Evolutionary conservation across 2,888 invertebrate genomes (phyloP), one percentile per base, ranked within the genome.

Genomic region (Electrophaes corylata): DNA sequence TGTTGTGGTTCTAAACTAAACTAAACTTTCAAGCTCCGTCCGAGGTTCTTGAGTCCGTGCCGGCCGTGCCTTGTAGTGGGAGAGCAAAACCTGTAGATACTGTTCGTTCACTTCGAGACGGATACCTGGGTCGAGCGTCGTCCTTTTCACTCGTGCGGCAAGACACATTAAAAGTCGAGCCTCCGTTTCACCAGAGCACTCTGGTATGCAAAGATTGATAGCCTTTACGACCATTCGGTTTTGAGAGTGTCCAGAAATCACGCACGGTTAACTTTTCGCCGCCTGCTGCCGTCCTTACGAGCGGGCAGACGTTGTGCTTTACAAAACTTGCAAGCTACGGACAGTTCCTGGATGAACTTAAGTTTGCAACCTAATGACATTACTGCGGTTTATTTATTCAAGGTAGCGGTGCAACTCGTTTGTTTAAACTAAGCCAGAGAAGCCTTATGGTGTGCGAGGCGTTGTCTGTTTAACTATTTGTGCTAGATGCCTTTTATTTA

Each of bases 131-230:
- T 69, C 61, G 63, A 61, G 56, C 75, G 84, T 71, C 69, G 87
- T 91, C 91, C 84, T 86, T 89, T 84, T 91, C 86, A 70, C 84
- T 73, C 91, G 66, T 78, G 69, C 76, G 45, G 56, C 67, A 66
- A 54, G 59, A 60, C 66, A 63, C 67, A 70, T 71, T 71, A 69
- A 77, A 77, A 75, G 78, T 69, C 73, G 75, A 79, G 69, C 73
- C 73, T 80, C 86, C 77, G 83, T 91, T 81, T 90, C 91, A 88
- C 79, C 84, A 72, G 78, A 84, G 87, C 81, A 88, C 88, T 85
- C 89, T 91, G 91, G 91, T 91, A 91, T 91, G 91, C 91, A 91
- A 91, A 91, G 91, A 91, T 90, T 91, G 91, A 91, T 91, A 91
- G 91, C 86, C 85, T 91, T 88, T 91, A 90, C 83, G 91, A 89